A percentile compares a stretch with the other conserved stretches of the same genome.
Evolutionary conservation across 2,113 vertebrate species (phyloP).

Genomic region (Uropsilus gracilis): DNA sequence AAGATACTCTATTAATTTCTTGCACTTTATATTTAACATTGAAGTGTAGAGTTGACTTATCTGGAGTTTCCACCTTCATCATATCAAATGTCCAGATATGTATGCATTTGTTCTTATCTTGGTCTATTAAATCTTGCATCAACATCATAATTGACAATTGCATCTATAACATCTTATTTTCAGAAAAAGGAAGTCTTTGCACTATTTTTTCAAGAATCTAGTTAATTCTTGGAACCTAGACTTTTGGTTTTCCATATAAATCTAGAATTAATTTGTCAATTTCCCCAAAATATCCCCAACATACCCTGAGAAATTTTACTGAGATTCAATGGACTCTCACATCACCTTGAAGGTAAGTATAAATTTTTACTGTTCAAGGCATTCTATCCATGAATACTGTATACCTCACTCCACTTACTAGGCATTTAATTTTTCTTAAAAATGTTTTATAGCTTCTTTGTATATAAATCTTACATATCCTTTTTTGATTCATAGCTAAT

Average conservation of each 20-base stretch:
- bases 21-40: slow-evolving; percentile 3
- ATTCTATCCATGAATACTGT: neutral
- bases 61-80: neutral
- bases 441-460: too few species aligned
- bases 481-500: slow-evolving; percentile 15
- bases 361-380: neutral
- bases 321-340: neutral
- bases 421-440: slow-evolving; percentile 14
- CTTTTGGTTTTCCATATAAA: neutral
- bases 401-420: neutral
- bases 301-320: neutral
- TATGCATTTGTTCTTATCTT: neutral
- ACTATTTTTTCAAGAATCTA: neutral
- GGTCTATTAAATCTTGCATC: neutral
- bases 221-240: neutral
- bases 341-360: neutral
- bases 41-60: neutral
- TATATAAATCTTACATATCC: too few species aligned
- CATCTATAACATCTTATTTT: neutral
- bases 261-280: neutral
- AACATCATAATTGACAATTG: neutral
- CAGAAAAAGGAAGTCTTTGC: neutral
- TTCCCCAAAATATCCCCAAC: neutral
- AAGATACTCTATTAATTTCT: neutral
- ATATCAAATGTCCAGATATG: neutral